A percentile compares a stretch with the other conserved stretches of the same genome.
phyloP scores from a whole-genome alignment of 2,113 vertebrate genomes.

The Elephas maximus region DNA sequence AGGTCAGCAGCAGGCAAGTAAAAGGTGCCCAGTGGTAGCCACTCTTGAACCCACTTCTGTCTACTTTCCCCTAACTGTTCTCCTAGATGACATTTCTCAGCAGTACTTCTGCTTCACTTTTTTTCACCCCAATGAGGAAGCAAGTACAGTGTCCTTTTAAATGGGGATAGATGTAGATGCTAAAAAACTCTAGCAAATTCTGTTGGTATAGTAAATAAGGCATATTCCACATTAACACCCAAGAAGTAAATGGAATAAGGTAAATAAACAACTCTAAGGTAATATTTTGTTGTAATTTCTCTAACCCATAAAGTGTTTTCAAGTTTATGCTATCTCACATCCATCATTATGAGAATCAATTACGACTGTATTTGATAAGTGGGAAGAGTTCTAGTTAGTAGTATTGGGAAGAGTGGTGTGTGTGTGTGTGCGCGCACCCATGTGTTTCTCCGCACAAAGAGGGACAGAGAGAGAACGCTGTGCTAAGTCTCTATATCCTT shows the following conservation, averaged over 20 bases:
- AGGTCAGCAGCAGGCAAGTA: not conserved
- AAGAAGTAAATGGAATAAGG: not conserved
- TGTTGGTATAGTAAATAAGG: not conserved
- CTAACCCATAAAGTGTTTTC: not conserved
- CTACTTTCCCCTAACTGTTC: not conserved
- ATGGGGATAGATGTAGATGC: not conserved
- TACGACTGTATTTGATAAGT: not conserved
- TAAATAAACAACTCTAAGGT: not conserved
- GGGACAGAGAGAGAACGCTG: not conserved
- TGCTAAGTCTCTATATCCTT: not conserved
- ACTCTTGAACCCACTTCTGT: not conserved
- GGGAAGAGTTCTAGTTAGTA: not conserved
- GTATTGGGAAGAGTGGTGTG: not conserved
- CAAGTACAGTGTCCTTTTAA: constrained; percentile 31
- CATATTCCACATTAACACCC: not conserved
- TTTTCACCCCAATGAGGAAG: not conserved
- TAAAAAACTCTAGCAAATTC: constrained; percentile 19
- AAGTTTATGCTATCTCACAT: not conserved
- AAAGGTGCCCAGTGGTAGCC: not conserved
- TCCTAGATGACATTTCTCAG: not conserved
- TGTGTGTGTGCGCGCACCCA: no score
- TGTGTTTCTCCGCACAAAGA: not conserved
- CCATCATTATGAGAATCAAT: not conserved
- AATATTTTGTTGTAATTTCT: constrained; percentile 30
- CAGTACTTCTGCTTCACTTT: not conserved